Base-by-base conservation (phyloP, 1,140 invertebrate genomes). In the Aricia agestis region DNA sequence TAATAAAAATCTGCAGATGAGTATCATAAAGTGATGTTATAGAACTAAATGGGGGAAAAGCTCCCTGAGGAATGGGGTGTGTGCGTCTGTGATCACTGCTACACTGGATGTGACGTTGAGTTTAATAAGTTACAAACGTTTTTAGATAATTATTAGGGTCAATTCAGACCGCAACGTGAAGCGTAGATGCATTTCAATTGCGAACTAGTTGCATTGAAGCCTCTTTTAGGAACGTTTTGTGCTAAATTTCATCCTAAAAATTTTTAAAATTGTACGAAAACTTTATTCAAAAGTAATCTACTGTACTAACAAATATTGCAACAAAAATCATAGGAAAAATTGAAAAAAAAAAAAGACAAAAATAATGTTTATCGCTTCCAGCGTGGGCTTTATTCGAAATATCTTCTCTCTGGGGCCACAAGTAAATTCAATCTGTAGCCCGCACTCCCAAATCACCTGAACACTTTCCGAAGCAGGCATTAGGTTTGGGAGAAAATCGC, bases 1-100 rank as follows among this genome's bases (percentile, higher is more conserved):
- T 88, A 88, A 86, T 88, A 88, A 83, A 84, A 82, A 77, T 77
- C 78, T 78, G 81, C 81, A 80, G 81, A 80, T 76, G 75, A 82
- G 77, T 82, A 86, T 87, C 83, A 88, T 86, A 87, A 87, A 87
- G 82, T 82, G 84, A 84, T 83, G 82, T 82, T 84, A 83, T 81
- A 85, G 83, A 83, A 83, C 82, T 80, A 86, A 79, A 88, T 81
- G 77, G 82, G 78, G 82, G 78, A 83, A 85, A 86, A 86, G 63
- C 77, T 80, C 80, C 82, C 77, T 82, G 11, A 67, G 76, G 74
- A 80, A 74, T 61, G 72, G 74, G 74, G 72, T 76, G 76, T 67
- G 78, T 78, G 66, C 74, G 71, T 66, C 69, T 70, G 68, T 77
- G 76, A 76, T 76, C 18, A n/a, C 19, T 61, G 58, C 67, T 71